phyloP scores from a whole-genome alignment of 1,140 invertebrate genomes.

The Dolichoris vasculosae region DNA sequence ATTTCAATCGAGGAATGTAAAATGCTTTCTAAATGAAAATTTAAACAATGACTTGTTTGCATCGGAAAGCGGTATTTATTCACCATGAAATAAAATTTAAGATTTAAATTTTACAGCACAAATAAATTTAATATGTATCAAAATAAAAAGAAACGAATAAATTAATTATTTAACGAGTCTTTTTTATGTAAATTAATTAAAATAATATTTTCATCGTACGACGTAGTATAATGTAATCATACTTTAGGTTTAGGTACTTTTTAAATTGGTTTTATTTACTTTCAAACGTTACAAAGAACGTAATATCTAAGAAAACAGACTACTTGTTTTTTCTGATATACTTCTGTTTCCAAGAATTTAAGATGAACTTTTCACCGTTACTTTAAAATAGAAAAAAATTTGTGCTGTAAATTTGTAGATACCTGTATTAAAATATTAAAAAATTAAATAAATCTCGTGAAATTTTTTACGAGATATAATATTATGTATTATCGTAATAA shows the following conservation, averaged over 20 bases:
- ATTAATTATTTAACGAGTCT: not conserved
- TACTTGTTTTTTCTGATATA: not conserved
- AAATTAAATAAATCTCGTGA: too few relatives aligned
- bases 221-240: too few relatives aligned
- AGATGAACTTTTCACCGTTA: not conserved
- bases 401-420: not conserved
- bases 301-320: not conserved
- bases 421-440: too few relatives aligned
- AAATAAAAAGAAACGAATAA: not conserved
- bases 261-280: too few relatives aligned
- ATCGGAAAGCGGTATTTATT: constrained; percentile 25
- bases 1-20: constrained; percentile 41
- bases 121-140: not conserved
- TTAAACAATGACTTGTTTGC: constrained; percentile 48
- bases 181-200: not conserved
- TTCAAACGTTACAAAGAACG: too few relatives aligned
- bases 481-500: not conserved
- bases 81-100: constrained; percentile 28
- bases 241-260: too few relatives aligned
- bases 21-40: constrained; percentile 51
- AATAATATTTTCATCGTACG: not conserved
- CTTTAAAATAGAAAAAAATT: not conserved
- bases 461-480: too few relatives aligned
- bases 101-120: constrained; percentile 22
- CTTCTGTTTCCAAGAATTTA: not conserved